phyloP scores from a whole-genome alignment of 2,888 invertebrate species.

The Epistrophe eligans region DNA sequence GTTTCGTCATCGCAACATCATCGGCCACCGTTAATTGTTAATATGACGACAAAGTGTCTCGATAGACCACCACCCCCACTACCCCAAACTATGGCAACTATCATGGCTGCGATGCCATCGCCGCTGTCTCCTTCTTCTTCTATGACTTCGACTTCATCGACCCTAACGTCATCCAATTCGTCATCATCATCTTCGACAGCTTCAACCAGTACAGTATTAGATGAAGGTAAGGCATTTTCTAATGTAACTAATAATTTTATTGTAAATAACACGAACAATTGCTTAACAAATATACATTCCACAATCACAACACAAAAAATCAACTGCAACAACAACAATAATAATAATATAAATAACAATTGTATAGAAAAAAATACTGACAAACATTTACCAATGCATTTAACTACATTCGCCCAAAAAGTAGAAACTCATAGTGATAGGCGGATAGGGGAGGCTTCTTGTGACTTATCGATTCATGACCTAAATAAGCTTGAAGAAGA shows the following conservation, averaged over 20 bases:
- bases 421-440: slow-evolving; percentile 12
- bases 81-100: slow-evolving; percentile 51
- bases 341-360: slow-evolving; percentile 46
- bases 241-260: slow-evolving; percentile 60
- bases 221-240: slow-evolving; percentile 72
- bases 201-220: slow-evolving; percentile 76
- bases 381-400: slow-evolving; percentile 66
- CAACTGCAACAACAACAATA: slow-evolving; percentile 55
- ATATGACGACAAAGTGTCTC: slow-evolving; percentile 74
- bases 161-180: slow-evolving; percentile 74
- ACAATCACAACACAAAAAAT: slow-evolving; percentile 53
- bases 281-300: slow-evolving; percentile 74
- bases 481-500: slow-evolving; percentile 60
- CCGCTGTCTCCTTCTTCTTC: slow-evolving; percentile 80
- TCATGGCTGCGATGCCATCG: slow-evolving; percentile 80
- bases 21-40: slow-evolving; percentile 77
- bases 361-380: slow-evolving; percentile 65
- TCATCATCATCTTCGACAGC: slow-evolving; percentile 76
- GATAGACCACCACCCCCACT: slow-evolving; percentile 70
- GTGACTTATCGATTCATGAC: slow-evolving; percentile 74
- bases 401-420: slow-evolving; percentile 40
- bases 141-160: slow-evolving; percentile 81
- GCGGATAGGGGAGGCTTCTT: slow-evolving; percentile 37
- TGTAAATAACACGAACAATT: slow-evolving; percentile 71
- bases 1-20: slow-evolving; percentile 72